Conservation (phyloP, 2,797 vertebrate species). For the Thalassophryne amazonica region DNA sequence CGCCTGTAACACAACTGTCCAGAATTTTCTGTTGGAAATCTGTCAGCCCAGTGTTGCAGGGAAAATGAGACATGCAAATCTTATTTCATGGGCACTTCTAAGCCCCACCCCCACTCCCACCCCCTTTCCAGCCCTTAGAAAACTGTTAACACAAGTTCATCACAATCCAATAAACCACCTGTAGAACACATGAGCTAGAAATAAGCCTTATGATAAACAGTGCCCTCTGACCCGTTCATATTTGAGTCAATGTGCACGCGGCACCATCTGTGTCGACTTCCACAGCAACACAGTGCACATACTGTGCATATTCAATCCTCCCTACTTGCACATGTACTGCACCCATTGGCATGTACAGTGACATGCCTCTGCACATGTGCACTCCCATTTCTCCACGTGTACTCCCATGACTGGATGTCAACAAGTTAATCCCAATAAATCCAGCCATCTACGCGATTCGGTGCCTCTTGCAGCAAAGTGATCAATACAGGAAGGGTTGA, state of each 20-base stretch:
- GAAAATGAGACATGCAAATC: neutral
- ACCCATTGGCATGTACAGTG: neutral
- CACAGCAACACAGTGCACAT: no score
- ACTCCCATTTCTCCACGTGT: neutral
- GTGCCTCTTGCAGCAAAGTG: constrained; percentile 41
- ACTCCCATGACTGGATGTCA: constrained; percentile 28
- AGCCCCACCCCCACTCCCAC: no score
- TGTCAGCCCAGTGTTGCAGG: neutral
- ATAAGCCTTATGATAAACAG: neutral
- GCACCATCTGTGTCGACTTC: no score
- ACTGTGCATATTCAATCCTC: neutral
- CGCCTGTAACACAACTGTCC: constrained; percentile 4
- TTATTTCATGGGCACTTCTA: no score
- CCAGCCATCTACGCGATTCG: constrained; percentile 53
- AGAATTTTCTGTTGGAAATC: neutral
- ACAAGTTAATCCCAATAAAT: constrained; percentile 61
- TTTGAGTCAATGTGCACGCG: neutral
- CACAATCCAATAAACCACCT: neutral
- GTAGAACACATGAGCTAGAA: neutral
- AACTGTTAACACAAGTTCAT: neutral
- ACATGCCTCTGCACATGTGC: neutral
- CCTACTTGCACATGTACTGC: neutral
- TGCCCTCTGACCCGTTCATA: neutral
- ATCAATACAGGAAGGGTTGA: constrained; percentile 56
- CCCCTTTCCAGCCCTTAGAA: neutral